Base-by-base conservation (phyloP, 1,140 invertebrate species). In the Listronotus bonariensis region DNA sequence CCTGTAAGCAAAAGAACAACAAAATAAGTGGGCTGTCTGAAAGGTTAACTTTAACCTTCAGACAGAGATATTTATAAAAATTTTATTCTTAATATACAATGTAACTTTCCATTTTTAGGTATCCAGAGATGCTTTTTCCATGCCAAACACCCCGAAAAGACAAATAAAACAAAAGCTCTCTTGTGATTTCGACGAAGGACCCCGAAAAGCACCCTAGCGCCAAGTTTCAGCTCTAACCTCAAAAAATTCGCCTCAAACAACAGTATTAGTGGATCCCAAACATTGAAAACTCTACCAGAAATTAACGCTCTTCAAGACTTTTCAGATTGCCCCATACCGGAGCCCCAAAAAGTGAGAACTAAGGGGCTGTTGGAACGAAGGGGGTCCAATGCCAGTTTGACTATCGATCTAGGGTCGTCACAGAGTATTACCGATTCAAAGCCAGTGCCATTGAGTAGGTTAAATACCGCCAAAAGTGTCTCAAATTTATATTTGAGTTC, bases 331-430 rank as follows among this genome's bases (percentile, higher is more conserved):
- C 72, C 76, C 14, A 76, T 59, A 20, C 52, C 73, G n/a, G 70
- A 91, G 88, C 77, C 77, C 0, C 73, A 73, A 53, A 76, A 69
- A 70, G 75, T 78, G 26, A 78, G 72, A 71, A 75, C 75, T 32
- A 92, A 91, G 68, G 87, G 88, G 41, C 75, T 91, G 1, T 76
- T 92, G 9, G 89, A 93, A 78, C 82, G 91, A 12, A 82, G 91
- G 43, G 92, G 92, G 56, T 95, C 92, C 9, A 95, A 92, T 77
- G 92, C 92, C 6, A 93, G 90, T 52, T 81, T 96, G 0, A 95
- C 92, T 12, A 79, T 79, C n/a, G 77, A 79, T 69, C 69, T 79
- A 34, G 76, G 77, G 31, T 73, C 73, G 3, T 73, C 72, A 43
- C 70, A 70, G 2, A 77, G 58, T 54, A 72, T 76, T 32, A 34